Base-by-base conservation (phyloP, 2,888 invertebrate genomes). In the Temnothorax ravouxi region DNA sequence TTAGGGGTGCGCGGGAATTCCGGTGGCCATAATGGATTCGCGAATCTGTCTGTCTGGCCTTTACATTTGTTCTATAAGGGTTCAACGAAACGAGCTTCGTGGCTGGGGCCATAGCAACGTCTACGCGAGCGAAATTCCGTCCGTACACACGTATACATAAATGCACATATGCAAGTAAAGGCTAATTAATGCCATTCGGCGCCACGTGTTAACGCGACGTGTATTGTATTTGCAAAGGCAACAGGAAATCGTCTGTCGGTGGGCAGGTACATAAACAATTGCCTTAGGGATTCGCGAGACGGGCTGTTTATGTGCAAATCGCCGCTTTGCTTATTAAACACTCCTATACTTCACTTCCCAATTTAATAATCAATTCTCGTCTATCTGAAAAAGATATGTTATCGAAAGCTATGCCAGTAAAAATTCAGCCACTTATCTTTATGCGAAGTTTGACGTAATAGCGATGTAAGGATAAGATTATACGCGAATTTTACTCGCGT, bases 21-120 rank as follows among this genome's bases (percentile, higher is more conserved):
- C 82, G 81, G 79, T 87, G 87, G 85, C 82, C 84, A 90, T 89
- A 91, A 91, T 91, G 90, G 88, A 89, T 91, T 88, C 88, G 88
- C 90, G 91, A 89, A 91, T 89, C 87, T 87, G 91, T 87, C 90
- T 86, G 90, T 88, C 88, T 90, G 90, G 86, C 86, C 90, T 86
- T 80, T 86, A 79, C 83, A 87, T 84, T 80, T 86, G 84, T 80
- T 85, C 86, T 82, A 72, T 77, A 67, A 67, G 81, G 84, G 87
- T 88, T 88, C 88, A 85, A 84, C 84, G 85, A 77, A 84, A 88
- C 88, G 84, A 64, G 66, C 75, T 74, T 75, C 67, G 52, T 52
- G 8, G 29, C 29, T 29, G 29, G 21, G 21, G 34, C 13, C 29
- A n/a, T 13, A 56, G 69, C 79, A 59, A 50, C 59, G 59, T 80